Evolutionary conservation across 30 jellyfish, hydroid and myxozoan genomes (phyloP).

Genomic region (Catostylus mosaicus): DNA sequence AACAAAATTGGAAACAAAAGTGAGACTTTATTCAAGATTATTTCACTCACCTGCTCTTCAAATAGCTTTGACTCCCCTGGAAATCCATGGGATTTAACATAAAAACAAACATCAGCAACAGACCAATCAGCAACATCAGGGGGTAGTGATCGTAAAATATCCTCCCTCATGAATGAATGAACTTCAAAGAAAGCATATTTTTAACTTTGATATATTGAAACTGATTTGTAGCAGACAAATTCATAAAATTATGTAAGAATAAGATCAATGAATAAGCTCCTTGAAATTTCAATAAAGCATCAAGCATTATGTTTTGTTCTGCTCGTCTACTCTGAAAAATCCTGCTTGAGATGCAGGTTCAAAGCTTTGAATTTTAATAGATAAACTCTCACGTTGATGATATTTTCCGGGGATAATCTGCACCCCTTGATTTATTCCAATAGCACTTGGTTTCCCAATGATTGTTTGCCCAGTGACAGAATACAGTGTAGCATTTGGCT

Average conservation of each 20-base stretch:
- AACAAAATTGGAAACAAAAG: too few species aligned
- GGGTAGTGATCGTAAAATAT: conserved; percentile 86
- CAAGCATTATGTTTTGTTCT: too few species aligned
- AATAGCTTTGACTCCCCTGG: conserved; percentile 81
- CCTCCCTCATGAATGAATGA: conserved; percentile 86
- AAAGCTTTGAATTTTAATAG: too few species aligned
- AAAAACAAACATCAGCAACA: conserved; percentile 88
- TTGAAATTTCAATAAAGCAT: too few species aligned
- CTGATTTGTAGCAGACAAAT: too few species aligned
- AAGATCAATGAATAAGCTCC: too few species aligned
- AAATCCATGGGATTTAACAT: conserved; percentile 88
- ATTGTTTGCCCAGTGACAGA: conserved; percentile 10
- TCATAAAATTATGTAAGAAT: too few species aligned
- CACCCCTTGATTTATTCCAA: conserved; percentile 4
- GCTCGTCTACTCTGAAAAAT: too few species aligned
- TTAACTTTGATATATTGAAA: neutral
- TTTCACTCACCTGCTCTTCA: conserved; percentile 83
- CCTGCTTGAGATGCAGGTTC: too few species aligned
- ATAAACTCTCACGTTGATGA: conserved; percentile 44
- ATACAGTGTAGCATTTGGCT: conserved; percentile 20
- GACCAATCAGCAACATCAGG: conserved; percentile 99
- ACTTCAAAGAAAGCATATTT: conserved; percentile 23
- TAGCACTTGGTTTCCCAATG: conserved; percentile 11
- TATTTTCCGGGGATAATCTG: conserved; percentile 22
- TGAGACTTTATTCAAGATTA: too few species aligned